Conservation (phyloP, 2,797 vertebrate genomes). For the Xyrichtys novacula region DNA sequence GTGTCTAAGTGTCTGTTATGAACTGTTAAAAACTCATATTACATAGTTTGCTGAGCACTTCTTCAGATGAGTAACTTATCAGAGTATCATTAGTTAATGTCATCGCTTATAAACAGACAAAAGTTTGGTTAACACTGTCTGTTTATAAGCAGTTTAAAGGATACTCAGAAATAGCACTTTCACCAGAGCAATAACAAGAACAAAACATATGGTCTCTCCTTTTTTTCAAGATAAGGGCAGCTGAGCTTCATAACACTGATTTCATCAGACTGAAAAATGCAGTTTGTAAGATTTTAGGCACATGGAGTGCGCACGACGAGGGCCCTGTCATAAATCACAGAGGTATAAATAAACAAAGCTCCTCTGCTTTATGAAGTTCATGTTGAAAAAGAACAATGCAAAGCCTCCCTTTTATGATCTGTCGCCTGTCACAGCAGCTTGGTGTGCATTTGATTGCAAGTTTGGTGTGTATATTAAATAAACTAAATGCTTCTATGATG, state of each 20-base stretch:
- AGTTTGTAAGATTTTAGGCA: conserved; percentile 72
- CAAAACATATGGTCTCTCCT: conserved; percentile 16
- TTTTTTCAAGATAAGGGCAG: conserved; percentile 23
- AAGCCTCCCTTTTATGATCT: conserved; percentile 34
- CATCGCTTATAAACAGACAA: conserved; percentile 17
- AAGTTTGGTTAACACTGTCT: conserved; percentile 59
- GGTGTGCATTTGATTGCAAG: conserved; percentile 13
- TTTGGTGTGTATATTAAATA: conserved; percentile 13
- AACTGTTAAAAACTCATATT: conserved; percentile 57
- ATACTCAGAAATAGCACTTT: conserved; percentile 25
- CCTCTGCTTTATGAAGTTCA: conserved; percentile 16
- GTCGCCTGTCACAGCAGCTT: conserved; percentile 12
- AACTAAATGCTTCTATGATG: conserved; percentile 32
- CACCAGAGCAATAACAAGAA: conserved; percentile 30
- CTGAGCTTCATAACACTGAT: no score
- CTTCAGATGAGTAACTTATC: conserved; percentile 1
- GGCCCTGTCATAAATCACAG: conserved; percentile 38
- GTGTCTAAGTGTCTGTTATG: conserved; percentile 11
- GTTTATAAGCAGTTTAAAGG: conserved; percentile 67
- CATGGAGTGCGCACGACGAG: conserved; percentile 18
- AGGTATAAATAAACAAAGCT: conserved; percentile 46
- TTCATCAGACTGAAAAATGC: conserved; percentile 51
- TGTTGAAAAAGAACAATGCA: conserved; percentile 26
- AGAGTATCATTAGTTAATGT: conserved; percentile 4
- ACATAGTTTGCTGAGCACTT: conserved; percentile 66